Percentiles rank a stretch among this genome's conserved stretches.
These are phyloP conservation scores for Priocnemis perturbator DNA, from an alignment of 2,888 invertebrate species.

Conservation along the genomic window DNA sequence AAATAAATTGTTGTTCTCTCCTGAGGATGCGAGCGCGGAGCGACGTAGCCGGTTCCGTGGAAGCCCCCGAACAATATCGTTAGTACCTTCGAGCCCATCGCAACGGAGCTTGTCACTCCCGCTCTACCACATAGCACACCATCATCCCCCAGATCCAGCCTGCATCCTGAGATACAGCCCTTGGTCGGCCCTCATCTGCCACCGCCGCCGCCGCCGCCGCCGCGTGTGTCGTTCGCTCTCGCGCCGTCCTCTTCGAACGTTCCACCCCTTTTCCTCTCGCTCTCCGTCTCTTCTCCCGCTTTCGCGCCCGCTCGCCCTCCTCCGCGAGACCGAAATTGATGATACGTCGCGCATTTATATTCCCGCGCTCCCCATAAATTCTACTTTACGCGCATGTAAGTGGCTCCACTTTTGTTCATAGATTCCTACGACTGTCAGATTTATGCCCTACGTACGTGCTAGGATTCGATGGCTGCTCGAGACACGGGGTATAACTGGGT, in stretches of 20 bases:
- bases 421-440: conserved; percentile 67
- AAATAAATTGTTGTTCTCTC: conserved; percentile 52
- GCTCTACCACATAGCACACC: neutral
- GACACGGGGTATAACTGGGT: neutral
- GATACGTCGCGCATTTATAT: conserved; percentile 66
- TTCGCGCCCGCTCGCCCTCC: conserved; percentile 15
- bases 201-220: too few species aligned
- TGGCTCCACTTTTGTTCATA: conserved; percentile 71
- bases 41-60: conserved; percentile 45
- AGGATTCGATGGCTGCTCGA: conserved; percentile 37
- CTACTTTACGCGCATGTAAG: conserved; percentile 67
- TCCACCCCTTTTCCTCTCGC: conserved; percentile 10
- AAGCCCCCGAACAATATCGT: conserved; percentile 64
- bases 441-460: conserved; percentile 54
- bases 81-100: conserved; percentile 54
- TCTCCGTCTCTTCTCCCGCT: conserved; percentile 2
- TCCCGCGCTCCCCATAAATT: conserved; percentile 64
- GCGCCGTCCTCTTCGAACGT: neutral
- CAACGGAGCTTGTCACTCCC: conserved; percentile 26
- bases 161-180: too few species aligned
- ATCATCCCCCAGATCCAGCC: neutral
- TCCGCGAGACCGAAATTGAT: conserved; percentile 58
- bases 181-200: too few species aligned
- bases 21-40: conserved; percentile 8
- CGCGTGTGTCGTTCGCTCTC: neutral